phyloP scores from a whole-genome alignment of 1,140 invertebrate species.

The Physella acuta region DNA sequence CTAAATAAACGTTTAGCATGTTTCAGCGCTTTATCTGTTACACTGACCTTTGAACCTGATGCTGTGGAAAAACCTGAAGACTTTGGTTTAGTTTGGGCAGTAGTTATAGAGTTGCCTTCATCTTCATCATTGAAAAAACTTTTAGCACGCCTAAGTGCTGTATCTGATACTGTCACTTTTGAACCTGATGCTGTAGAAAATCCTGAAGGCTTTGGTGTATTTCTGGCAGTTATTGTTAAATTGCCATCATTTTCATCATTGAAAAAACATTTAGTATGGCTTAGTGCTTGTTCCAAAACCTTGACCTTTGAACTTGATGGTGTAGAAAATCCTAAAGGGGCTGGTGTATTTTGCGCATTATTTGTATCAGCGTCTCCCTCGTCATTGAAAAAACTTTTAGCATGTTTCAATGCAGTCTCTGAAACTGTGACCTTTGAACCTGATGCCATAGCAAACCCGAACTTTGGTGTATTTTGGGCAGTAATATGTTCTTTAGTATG shows the following conservation, averaged over 20 bases:
- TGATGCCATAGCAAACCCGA: slow-evolving; percentile 23
- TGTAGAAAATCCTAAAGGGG: slow-evolving; percentile 22
- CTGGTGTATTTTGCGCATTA: neutral
- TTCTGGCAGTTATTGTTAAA: neutral
- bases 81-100: neutral
- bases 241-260: neutral
- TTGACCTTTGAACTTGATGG: slow-evolving; percentile 7
- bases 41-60: slow-evolving; percentile 50
- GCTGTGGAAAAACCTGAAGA: slow-evolving; percentile 55
- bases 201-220: slow-evolving; percentile 12
- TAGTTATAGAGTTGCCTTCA: too few species aligned
- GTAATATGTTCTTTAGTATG: neutral
- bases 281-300: slow-evolving; percentile 4
- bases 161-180: slow-evolving; percentile 9
- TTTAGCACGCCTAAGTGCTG: slow-evolving; percentile 3
- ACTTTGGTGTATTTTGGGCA: slow-evolving; percentile 1
- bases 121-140: too few species aligned
- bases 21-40: slow-evolving; percentile 52
- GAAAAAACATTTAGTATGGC: slow-evolving; percentile 5
- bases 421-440: slow-evolving; percentile 8
- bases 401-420: slow-evolving; percentile 11
- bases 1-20: too few species aligned
- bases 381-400: too few species aligned
- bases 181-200: slow-evolving; percentile 21
- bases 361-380: neutral